Conservation (phyloP, 2,797 vertebrate genomes). For the Sylvilagus floridanus region DNA sequence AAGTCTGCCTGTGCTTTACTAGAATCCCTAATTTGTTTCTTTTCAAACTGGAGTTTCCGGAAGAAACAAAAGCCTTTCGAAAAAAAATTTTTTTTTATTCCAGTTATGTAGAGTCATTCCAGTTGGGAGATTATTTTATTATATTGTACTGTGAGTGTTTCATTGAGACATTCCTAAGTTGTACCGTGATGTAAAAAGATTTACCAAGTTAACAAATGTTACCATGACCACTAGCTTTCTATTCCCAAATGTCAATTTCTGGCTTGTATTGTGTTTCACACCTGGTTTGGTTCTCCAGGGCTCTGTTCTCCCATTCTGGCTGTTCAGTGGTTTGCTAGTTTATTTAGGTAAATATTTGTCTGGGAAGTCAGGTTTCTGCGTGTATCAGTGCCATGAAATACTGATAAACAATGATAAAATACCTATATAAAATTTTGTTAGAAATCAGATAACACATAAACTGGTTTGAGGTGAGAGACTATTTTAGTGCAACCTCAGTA, state of each 20-base stretch:
- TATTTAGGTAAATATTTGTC: slow-evolving; percentile 37
- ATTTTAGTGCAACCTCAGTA: background rate
- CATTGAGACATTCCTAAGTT: background rate
- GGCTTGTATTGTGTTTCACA: slow-evolving; percentile 4
- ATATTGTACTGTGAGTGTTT: background rate
- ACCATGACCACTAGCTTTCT: background rate
- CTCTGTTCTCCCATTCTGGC: background rate
- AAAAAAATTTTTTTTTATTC: background rate
- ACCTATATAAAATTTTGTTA: background rate
- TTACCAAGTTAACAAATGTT: background rate
- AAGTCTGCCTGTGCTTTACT: background rate
- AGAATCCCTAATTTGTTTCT: background rate
- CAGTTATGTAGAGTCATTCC: slow-evolving; percentile 20
- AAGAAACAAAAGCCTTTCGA: background rate
- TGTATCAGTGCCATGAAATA: slow-evolving; percentile 26
- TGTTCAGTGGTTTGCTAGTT: background rate
- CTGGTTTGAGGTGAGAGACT: background rate
- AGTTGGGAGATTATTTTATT: background rate
- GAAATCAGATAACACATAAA: background rate
- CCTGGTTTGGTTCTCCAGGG: slow-evolving; percentile 37
- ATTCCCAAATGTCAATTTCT: slow-evolving; percentile 42
- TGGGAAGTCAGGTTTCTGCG: slow-evolving; percentile 37
- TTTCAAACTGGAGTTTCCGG: background rate
- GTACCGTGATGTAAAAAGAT: background rate
- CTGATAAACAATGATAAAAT: background rate